phyloP scores from a whole-genome alignment of 2,113 vertebrate genomes.

The Corapipo altera region DNA sequence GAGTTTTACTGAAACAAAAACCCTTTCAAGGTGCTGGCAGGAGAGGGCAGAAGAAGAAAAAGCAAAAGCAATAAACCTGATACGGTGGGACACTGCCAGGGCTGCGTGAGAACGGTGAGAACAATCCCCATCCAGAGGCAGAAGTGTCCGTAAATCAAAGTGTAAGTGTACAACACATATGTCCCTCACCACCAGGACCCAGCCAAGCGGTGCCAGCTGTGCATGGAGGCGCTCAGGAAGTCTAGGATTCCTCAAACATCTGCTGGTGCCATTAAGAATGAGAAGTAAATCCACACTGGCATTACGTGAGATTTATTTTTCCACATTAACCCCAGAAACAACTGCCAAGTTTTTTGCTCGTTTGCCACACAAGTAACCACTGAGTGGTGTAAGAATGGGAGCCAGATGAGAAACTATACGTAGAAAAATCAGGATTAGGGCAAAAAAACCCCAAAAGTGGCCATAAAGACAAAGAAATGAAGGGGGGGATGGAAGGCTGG shows the following conservation, averaged over 20 bases:
- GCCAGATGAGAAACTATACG: conserved; percentile 62
- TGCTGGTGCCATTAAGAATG: conserved; percentile 78
- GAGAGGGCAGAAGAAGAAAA: neutral
- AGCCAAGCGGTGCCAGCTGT: conserved; percentile 74
- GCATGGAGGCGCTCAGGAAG: conserved; percentile 73
- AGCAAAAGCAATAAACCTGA: neutral
- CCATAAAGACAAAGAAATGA: neutral
- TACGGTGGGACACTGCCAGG: fast-evolving
- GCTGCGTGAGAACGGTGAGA: neutral
- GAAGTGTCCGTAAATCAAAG: conserved; percentile 70
- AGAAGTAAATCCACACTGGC: conserved; percentile 80
- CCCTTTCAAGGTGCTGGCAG: neutral
- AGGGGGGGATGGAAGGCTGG: neutral
- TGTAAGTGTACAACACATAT: conserved; percentile 54
- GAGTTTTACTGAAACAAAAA: neutral
- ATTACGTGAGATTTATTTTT: conserved; percentile 80
- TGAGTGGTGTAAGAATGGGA: conserved; percentile 55
- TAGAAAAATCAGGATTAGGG: conserved; percentile 65
- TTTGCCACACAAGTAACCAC: conserved; percentile 75
- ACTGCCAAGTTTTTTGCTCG: conserved; percentile 64
- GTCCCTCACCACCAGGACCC: conserved; percentile 63
- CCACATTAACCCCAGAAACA: conserved; percentile 73
- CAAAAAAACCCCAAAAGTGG: conserved; percentile 31
- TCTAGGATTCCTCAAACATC: conserved; percentile 77
- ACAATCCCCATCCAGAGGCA: neutral